A percentile compares a stretch with the other conserved stretches of the same genome.
Evolutionary conservation across 2,797 vertebrate species (phyloP).

Genomic region (Acestrorhynchus altus): DNA sequence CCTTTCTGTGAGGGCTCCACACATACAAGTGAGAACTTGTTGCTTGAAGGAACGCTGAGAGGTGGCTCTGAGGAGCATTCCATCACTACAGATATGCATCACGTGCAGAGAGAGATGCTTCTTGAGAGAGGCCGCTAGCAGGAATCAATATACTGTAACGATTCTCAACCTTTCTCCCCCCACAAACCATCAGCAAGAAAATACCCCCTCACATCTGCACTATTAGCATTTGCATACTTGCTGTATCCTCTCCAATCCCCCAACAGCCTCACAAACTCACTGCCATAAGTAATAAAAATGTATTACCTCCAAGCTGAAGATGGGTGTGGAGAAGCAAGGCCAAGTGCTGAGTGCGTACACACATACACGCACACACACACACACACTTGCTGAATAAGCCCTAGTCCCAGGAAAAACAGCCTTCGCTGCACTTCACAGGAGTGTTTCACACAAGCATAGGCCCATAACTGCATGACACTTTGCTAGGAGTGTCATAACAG

Average conservation of each 20-base stretch:
- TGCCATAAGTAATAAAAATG: slow-evolving; percentile 79
- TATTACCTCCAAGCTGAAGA: slow-evolving; percentile 71
- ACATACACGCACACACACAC: slow-evolving; percentile 67
- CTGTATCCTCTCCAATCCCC: slow-evolving; percentile 59
- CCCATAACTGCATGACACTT: slow-evolving; percentile 68
- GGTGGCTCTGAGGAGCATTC: slow-evolving; percentile 38
- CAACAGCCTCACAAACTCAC: slow-evolving; percentile 59
- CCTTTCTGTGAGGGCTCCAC: slow-evolving; percentile 6
- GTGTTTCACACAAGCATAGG: slow-evolving; percentile 65
- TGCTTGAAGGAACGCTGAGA: slow-evolving; percentile 47
- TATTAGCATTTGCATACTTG: slow-evolving; percentile 75
- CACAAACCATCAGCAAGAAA: slow-evolving; percentile 75
- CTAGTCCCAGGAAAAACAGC: slow-evolving; percentile 62
- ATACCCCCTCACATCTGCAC: slow-evolving; percentile 60
- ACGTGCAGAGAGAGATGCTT: slow-evolving; percentile 51
- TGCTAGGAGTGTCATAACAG: slow-evolving; percentile 49
- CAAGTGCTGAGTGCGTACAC: slow-evolving; percentile 74
- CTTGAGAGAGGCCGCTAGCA: slow-evolving; percentile 55
- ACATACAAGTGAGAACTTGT: slow-evolving; percentile 40
- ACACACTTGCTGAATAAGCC: slow-evolving; percentile 72
- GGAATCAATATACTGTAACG: slow-evolving; percentile 73
- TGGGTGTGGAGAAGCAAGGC: slow-evolving; percentile 39
- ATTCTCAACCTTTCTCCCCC: slow-evolving; percentile 74
- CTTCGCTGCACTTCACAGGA: slow-evolving; percentile 65
- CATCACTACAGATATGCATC: slow-evolving; percentile 50